Evolutionary conservation across 1,140 invertebrate genomes (phyloP), one percentile per base, ranked within the genome.

Genomic region (Drosophila nikananu): DNA sequence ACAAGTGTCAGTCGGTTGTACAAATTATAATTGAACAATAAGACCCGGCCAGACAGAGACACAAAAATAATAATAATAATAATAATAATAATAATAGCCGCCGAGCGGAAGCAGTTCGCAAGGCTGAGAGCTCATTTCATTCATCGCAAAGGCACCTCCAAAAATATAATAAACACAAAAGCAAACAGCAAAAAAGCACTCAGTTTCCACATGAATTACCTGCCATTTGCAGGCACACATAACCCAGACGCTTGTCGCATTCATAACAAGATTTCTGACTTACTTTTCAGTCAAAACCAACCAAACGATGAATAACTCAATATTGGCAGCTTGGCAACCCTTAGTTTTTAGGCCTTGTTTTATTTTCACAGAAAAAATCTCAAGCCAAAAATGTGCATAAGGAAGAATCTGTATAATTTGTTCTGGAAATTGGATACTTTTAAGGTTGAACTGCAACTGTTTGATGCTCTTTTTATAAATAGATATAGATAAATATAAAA

Each of bases 1-100:
- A 64, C 39, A 75, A 79, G 81, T 80, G 75, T 27, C 61, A 39
- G 75, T 27, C 63, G 41, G 48, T 44, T 71, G 63, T 65, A 79
- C 74, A 78, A 84, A 80, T 87, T 70, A 89, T 83, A 89, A 86
- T 89, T 89, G 81, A 74, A 73, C 82, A 77, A 32, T 52, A 52
- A 52, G 49, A 52, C 49, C 27, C 49, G 49, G 49, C 49, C 30
- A 54, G 66, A 51, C 73, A 77, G 52, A 67, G 65, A 87, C 80
- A 64, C 49, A 63, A 44, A 63, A 46, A 35, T 25, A 63, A 32
- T 9, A n/a, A n/a, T n/a, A n/a, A 64, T 54, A 63, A 44, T 44
- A 46, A 35, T 25, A 63, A 32, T 9, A 63, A 37, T 49, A 80
- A 77, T 62, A 83, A 77, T 82, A 68, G 71, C 67, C 62, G 67